Base-by-base conservation (phyloP, 1,140 invertebrate species). In the Musca domestica region DNA sequence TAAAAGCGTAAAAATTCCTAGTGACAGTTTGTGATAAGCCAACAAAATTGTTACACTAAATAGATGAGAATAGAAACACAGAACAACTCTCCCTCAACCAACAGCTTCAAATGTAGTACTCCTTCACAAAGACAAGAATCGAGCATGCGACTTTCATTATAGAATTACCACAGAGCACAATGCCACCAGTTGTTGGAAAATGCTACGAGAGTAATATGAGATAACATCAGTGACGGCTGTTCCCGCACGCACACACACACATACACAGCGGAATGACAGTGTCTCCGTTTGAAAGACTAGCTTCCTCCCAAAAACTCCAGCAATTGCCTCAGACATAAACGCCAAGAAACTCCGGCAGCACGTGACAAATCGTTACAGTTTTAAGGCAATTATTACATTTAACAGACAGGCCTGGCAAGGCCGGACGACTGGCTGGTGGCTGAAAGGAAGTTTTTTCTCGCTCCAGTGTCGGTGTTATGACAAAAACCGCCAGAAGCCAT, bases 301-400 rank as follows among this genome's bases (percentile, higher is more conserved):
- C n/a, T 41, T 41, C 22, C 64, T 51, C 47, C n/a, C n/a, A n/a
- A 22, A 30, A 49, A 15, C 27, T 49, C 22, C 47, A 48, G 15
- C 3, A 3, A 7, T 49, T 23, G 19, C 47, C 15, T 27, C 34
- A 68, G 7, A 64, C 48, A 54, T 12, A 12, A 15, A 4, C 19
- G 64, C 14, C 19, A 56, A 52, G 2, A 66, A 27, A 52, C 20
- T 20, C 61, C 27, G 17, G 7, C 19, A 65, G 67, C 67, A 68
- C 67, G 63, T 68, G 67, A 68, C 63, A 52, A 51, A 65, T 51
- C 63, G 67, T 65, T 52, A 65, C 63, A 68, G 63, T 68, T 68
- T 68, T 22, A 63, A 65, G 67, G 49, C 49, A 68, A 65, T 68
- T 64, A 68, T 41, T 61, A 61, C 27, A 61, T 61, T 61, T 34